Percentiles rank a stretch among this genome's conserved stretches.
Evolutionary conservation across 2,888 invertebrate genomes (phyloP).

Genomic region (Orthosia incerta): DNA sequence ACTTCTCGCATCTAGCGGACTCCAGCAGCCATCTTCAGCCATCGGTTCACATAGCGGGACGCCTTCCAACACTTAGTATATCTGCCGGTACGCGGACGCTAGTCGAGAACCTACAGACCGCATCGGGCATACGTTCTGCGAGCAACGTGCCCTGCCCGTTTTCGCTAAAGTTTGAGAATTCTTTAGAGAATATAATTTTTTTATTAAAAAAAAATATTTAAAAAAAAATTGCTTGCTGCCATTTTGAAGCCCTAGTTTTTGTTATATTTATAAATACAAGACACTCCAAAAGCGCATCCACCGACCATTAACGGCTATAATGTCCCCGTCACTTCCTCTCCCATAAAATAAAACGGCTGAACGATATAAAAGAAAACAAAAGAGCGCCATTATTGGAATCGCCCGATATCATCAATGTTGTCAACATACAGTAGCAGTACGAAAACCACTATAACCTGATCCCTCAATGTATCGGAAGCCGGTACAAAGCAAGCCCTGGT

Average conservation of each 20-base stretch:
- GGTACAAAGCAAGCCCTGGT: background rate
- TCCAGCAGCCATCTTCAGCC: too few relatives aligned
- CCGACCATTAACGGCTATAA: slow-evolving; percentile 14
- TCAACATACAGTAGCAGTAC: slow-evolving; percentile 38
- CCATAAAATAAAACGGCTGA: slow-evolving; percentile 41
- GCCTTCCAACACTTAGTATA: too few relatives aligned
- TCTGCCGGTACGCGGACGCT: too few relatives aligned
- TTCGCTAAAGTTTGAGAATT: too few relatives aligned
- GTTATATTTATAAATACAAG: background rate
- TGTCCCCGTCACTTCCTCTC: background rate
- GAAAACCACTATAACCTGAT: background rate
- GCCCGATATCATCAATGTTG: slow-evolving; percentile 52
- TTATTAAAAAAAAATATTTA: too few relatives aligned
- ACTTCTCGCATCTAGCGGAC: too few relatives aligned
- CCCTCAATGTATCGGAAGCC: background rate
- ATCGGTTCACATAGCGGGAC: too few relatives aligned
- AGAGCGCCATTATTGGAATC: slow-evolving; percentile 48
- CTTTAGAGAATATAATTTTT: too few relatives aligned
- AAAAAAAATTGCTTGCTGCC: too few relatives aligned
- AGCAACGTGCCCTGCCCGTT: too few relatives aligned
- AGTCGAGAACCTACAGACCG: too few relatives aligned
- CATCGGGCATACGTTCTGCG: too few relatives aligned
- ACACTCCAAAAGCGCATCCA: background rate
- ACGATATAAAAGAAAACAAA: slow-evolving; percentile 51
- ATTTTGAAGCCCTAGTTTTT: background rate